A percentile compares a stretch with the other conserved stretches of the same genome.
Evolutionary conservation across 2,888 invertebrate species (phyloP).

Genomic region (Orthosia gothica): DNA sequence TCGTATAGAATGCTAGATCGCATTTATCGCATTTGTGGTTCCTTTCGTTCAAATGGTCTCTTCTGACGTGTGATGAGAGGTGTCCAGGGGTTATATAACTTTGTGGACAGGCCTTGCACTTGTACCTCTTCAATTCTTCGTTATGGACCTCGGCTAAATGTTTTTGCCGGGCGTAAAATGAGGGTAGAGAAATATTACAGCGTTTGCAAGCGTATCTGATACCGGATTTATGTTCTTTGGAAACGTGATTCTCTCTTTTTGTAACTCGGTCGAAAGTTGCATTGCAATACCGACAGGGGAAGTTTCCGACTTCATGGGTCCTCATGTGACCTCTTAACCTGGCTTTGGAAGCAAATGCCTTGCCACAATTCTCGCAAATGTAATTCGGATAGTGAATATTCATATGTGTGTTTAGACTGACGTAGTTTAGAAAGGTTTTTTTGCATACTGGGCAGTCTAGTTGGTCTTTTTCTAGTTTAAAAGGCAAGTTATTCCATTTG

Average conservation of each 20-base stretch:
- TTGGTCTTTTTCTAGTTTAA: constrained; percentile 87
- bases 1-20: constrained; percentile 89
- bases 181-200: constrained; percentile 84
- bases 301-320: constrained; percentile 89
- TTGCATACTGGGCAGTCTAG: constrained; percentile 87
- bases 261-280: constrained; percentile 86
- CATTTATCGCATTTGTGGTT: constrained; percentile 90
- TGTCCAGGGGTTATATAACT: constrained; percentile 89
- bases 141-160: constrained; percentile 88
- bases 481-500: constrained; percentile 84
- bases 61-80: constrained; percentile 84
- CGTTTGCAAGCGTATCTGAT: constrained; percentile 86
- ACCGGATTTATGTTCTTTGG: constrained; percentile 87
- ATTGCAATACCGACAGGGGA: constrained; percentile 84
- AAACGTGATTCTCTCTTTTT: constrained; percentile 87
- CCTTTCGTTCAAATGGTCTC: constrained; percentile 87
- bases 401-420: constrained; percentile 89
- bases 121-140: constrained; percentile 87
- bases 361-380: constrained; percentile 90
- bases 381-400: constrained; percentile 89
- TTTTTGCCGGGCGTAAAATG: constrained; percentile 87
- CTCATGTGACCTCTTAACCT: constrained; percentile 89
- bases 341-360: constrained; percentile 90
- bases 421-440: constrained; percentile 85
- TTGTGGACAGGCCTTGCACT: constrained; percentile 87